A percentile compares a stretch with the other conserved stretches of the same genome.
Conservation (phyloP, 2,888 invertebrate species). For the Stramonita haemastoma region DNA sequence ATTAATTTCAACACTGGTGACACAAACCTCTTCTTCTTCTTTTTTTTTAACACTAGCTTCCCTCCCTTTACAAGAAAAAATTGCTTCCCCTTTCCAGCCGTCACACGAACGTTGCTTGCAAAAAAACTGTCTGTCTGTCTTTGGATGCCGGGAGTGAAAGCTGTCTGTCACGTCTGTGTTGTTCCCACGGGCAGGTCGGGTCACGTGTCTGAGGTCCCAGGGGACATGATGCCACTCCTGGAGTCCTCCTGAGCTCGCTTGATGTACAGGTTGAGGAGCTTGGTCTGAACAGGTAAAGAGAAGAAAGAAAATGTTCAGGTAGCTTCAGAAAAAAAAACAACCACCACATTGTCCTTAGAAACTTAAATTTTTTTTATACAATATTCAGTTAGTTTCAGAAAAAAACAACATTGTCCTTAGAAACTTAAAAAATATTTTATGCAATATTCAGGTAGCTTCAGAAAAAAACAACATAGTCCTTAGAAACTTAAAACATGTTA, state of each 20-base stretch:
- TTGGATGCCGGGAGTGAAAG: background rate
- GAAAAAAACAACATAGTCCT: too few relatives aligned
- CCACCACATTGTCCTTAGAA: background rate
- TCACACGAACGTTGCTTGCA: background rate
- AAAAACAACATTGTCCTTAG: background rate
- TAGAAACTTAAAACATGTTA: too few relatives aligned
- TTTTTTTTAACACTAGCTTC: too few relatives aligned
- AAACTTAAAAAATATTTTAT: background rate
- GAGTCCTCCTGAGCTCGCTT: slow-evolving; percentile 79
- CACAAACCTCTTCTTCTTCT: too few relatives aligned
- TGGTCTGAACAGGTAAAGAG: slow-evolving; percentile 76
- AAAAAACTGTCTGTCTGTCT: background rate
- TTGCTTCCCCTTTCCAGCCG: background rate
- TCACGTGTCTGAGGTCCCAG: slow-evolving; percentile 58
- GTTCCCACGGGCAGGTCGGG: background rate
- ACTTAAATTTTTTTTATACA: background rate
- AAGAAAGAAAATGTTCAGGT: background rate
- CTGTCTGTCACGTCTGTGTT: background rate
- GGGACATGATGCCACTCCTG: slow-evolving; percentile 56
- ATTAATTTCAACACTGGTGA: too few relatives aligned
- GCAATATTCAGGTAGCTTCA: too few relatives aligned
- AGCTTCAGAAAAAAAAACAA: background rate
- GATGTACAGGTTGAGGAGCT: slow-evolving; percentile 89
- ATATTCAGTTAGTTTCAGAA: too few relatives aligned
- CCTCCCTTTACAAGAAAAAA: background rate